Evolutionary conservation across 1,140 invertebrate genomes (phyloP).

Genomic region (Scylla paramamosain): DNA sequence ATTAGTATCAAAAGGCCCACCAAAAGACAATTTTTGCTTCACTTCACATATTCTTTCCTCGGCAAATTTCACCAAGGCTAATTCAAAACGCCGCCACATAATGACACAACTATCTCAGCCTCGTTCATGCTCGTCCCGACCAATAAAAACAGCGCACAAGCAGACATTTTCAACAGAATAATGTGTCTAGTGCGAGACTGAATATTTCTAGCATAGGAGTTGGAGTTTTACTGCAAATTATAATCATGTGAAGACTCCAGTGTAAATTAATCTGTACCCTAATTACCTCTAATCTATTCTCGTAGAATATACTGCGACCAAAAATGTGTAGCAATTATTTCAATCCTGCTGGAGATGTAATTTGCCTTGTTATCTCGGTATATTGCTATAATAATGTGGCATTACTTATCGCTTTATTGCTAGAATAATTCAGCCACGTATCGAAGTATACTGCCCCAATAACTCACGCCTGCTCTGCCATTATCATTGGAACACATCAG

Average conservation of each 20-base stretch:
- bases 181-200: not conserved
- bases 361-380: constrained; percentile 55
- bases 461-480: constrained; percentile 46
- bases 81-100: not conserved
- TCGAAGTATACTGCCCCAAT: constrained; percentile 56
- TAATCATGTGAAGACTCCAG: constrained; percentile 57
- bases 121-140: not conserved
- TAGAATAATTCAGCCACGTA: constrained; percentile 50
- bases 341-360: constrained; percentile 60
- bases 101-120: constrained; percentile 1
- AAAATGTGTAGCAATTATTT: constrained; percentile 54
- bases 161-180: constrained; percentile 32
- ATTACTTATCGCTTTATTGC: constrained; percentile 62
- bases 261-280: constrained; percentile 56
- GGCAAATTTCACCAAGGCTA: not conserved
- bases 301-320: constrained; percentile 36
- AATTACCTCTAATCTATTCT: constrained; percentile 28
- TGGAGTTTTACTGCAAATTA: constrained; percentile 41
- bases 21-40: not conserved
- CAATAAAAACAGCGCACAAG: not conserved
- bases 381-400: constrained; percentile 64
- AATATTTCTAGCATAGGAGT: constrained; percentile 40
- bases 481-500: constrained; percentile 54
- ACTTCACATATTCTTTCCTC: not conserved
- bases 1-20: not conserved